Evolutionary conservation across 2,797 vertebrate species (phyloP).

Genomic region (Falco berigora): DNA sequence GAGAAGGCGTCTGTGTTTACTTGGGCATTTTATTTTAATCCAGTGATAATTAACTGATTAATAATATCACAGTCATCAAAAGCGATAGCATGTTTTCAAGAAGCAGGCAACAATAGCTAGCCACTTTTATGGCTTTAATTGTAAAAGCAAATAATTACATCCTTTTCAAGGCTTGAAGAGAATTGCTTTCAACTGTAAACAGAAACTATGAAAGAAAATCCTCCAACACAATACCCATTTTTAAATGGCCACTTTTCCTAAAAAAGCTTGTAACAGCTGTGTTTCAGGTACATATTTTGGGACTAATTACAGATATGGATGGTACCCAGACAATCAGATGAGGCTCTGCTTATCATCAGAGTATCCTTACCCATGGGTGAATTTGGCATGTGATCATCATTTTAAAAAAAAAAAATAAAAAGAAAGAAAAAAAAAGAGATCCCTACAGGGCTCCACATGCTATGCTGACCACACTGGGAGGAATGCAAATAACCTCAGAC

Average conservation of each 20-base stretch:
- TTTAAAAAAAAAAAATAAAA: neutral
- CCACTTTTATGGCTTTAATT: conserved; percentile 36
- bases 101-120: conserved; percentile 47
- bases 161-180: conserved; percentile 38
- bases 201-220: conserved; percentile 52
- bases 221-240: neutral
- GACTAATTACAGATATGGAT: neutral
- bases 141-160: conserved; percentile 69
- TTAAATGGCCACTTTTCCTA: neutral
- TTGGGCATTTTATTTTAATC: conserved; percentile 41
- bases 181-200: conserved; percentile 59
- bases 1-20: conserved; percentile 36
- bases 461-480: neutral
- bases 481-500: neutral
- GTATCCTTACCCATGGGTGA: neutral
- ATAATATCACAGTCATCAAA: conserved; percentile 53
- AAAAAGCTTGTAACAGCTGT: neutral
- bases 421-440: too few relatives aligned
- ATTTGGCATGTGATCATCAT: neutral
- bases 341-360: neutral
- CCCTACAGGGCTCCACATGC: neutral
- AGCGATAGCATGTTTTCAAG: conserved; percentile 50
- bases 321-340: neutral
- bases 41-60: conserved; percentile 64
- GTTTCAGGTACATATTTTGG: neutral